A percentile compares a stretch with the other conserved stretches of the same genome.
Conservation (phyloP, 2,113 vertebrate genomes). For the Cynoglossus semilaevis region DNA sequence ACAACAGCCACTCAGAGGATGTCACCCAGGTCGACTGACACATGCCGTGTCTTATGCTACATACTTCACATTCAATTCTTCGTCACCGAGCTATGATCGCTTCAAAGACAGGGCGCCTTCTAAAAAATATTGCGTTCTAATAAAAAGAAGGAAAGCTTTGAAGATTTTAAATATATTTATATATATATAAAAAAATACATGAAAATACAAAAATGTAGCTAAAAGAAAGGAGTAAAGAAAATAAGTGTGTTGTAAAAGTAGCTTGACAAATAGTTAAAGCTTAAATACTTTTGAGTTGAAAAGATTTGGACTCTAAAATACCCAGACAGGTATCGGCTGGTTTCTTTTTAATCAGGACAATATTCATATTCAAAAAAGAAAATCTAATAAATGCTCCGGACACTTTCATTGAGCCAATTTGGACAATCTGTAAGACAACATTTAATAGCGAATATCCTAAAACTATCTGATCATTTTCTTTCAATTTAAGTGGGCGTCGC, state of each 20-base stretch:
- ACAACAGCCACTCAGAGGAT: not conserved
- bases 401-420: conserved; percentile 23
- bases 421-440: conserved; percentile 1
- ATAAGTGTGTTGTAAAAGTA: conserved; percentile 65
- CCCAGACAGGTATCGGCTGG: conserved; percentile 25
- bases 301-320: conserved; percentile 49
- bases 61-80: conserved; percentile 24
- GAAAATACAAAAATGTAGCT: conserved; percentile 71
- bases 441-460: conserved; percentile 30
- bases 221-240: conserved; percentile 62
- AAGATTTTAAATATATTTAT: conserved; percentile 76
- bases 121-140: conserved; percentile 69
- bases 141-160: conserved; percentile 69
- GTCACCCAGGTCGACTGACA: not conserved
- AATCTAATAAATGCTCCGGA: conserved; percentile 22
- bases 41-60: conserved; percentile 35
- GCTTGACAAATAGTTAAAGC: conserved; percentile 72
- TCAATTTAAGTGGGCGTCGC: conserved; percentile 27
- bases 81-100: conserved; percentile 51
- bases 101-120: conserved; percentile 57
- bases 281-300: conserved; percentile 63
- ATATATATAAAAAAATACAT: conserved; percentile 74
- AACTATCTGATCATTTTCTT: conserved; percentile 32
- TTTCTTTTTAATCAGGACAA: conserved; percentile 14
- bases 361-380: no score